These are phyloP conservation scores for Danaus melanippus DNA, from an alignment of 1,140 invertebrate genomes.

Conservation along the genomic window DNA sequence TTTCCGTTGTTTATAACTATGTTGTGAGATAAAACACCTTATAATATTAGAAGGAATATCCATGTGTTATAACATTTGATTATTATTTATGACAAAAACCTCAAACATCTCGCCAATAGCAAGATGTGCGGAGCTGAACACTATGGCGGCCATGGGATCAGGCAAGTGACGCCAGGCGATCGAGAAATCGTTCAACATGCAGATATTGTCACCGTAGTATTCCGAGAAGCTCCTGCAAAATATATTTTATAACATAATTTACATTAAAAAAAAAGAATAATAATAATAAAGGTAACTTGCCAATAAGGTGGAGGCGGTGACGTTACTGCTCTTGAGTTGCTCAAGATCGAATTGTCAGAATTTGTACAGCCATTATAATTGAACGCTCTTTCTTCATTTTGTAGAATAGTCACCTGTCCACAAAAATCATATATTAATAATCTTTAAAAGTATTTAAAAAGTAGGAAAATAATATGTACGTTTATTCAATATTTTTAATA, in stretches of 20 bases:
- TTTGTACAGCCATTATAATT: slow-evolving; percentile 54
- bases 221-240: slow-evolving; percentile 73
- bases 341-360: slow-evolving; percentile 44
- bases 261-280: no score
- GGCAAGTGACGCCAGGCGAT: slow-evolving; percentile 73
- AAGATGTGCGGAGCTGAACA: slow-evolving; percentile 82
- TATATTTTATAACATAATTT: no score
- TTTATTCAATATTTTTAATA: background rate
- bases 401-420: slow-evolving; percentile 50
- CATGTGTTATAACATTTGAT: no score
- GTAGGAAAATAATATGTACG: no score
- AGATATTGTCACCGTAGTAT: slow-evolving; percentile 83
- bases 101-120: slow-evolving; percentile 83
- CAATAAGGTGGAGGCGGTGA: slow-evolving; percentile 52
- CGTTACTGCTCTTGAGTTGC: slow-evolving; percentile 27
- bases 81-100: slow-evolving; percentile 50
- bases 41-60: no score
- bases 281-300: slow-evolving; percentile 26
- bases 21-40: no score
- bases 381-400: slow-evolving; percentile 51
- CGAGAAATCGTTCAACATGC: slow-evolving; percentile 78
- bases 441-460: no score
- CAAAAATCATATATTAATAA: background rate
- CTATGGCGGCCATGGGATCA: slow-evolving; percentile 79
- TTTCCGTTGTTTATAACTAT: no score